Conservation (phyloP, 2,888 invertebrate genomes). For the Dorcus parallelipipedus region DNA sequence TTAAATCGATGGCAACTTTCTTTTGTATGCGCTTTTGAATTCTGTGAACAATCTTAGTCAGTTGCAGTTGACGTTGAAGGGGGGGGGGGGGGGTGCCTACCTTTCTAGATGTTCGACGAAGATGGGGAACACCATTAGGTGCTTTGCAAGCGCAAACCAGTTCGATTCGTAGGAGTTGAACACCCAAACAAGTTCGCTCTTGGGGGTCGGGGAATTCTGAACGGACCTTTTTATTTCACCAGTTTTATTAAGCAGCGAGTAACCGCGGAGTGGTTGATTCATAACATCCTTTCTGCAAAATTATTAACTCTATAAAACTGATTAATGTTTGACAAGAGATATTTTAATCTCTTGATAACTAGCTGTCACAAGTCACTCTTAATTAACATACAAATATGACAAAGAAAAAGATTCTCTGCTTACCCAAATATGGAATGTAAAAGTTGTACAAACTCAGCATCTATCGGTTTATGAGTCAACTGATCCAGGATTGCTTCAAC, state of each 20-base stretch:
- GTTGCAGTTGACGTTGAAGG: background rate
- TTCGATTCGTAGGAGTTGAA: constrained; percentile 4
- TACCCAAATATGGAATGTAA: constrained; percentile 25
- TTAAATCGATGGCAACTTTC: constrained; percentile 3
- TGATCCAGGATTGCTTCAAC: constrained; percentile 62
- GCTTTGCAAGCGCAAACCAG: constrained; percentile 1
- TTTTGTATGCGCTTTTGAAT: constrained; percentile 5
- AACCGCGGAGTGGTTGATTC: background rate
- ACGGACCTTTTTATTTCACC: constrained; percentile 1
- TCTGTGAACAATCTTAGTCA: background rate
- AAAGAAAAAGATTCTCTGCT: background rate
- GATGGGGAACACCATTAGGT: constrained; percentile 7
- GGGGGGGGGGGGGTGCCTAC: background rate
- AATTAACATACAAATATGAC: background rate
- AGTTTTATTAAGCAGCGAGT: background rate
- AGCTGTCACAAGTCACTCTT: too few relatives aligned
- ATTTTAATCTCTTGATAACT: too few relatives aligned
- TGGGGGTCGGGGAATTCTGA: background rate
- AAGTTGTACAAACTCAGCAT: constrained; percentile 34
- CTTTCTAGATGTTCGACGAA: constrained; percentile 5
- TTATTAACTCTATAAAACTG: too few relatives aligned
- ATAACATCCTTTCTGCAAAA: background rate
- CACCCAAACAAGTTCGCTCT: constrained; percentile 1
- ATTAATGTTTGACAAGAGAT: too few relatives aligned
- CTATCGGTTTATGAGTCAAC: constrained; percentile 51